Conservation (phyloP, 2,888 invertebrate genomes). For the Boloria euphrosyne region DNA sequence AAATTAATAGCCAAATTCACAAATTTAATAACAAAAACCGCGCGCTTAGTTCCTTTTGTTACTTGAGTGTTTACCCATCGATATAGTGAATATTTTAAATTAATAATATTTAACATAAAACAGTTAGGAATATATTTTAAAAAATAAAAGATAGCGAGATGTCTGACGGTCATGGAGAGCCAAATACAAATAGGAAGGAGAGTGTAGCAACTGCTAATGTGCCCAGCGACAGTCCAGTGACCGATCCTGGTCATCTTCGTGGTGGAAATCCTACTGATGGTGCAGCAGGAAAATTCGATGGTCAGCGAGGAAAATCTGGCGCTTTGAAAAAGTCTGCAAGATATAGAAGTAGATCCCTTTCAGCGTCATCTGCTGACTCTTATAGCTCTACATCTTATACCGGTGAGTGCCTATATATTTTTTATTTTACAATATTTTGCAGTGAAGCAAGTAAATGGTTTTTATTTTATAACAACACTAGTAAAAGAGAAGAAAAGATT, state of each 20-base stretch:
- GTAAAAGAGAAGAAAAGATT: too few species aligned
- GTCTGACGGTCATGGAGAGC: slow-evolving; percentile 72
- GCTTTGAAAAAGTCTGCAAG: slow-evolving; percentile 93
- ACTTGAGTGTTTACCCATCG: slow-evolving; percentile 22
- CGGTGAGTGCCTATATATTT: slow-evolving; percentile 61
- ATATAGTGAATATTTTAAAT: slow-evolving; percentile 4
- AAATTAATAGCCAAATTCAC: slow-evolving; percentile 32
- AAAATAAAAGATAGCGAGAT: slow-evolving; percentile 46
- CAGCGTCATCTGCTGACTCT: slow-evolving; percentile 97
- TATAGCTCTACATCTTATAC: slow-evolving; percentile 92
- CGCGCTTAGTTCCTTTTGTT: slow-evolving; percentile 17
- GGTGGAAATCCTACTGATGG: slow-evolving; percentile 61
- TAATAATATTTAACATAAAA: slow-evolving; percentile 20
- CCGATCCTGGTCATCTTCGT: slow-evolving; percentile 86
- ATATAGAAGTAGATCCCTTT: slow-evolving; percentile 94
- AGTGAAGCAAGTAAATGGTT: too few species aligned
- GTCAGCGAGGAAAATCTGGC: slow-evolving; percentile 83
- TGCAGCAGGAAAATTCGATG: slow-evolving; percentile 73
- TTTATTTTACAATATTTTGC: not conserved
- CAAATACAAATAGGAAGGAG: slow-evolving; percentile 65
- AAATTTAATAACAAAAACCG: slow-evolving; percentile 11
- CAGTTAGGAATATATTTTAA: slow-evolving; percentile 19
- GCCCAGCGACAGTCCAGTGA: slow-evolving; percentile 88
- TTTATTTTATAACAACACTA: too few species aligned
- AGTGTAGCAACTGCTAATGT: slow-evolving; percentile 74